A percentile compares a stretch with the other conserved stretches of the same genome.
Evolutionary conservation across 2,113 vertebrate species (phyloP).

Genomic region (Onychostruthus taczanowskii): DNA sequence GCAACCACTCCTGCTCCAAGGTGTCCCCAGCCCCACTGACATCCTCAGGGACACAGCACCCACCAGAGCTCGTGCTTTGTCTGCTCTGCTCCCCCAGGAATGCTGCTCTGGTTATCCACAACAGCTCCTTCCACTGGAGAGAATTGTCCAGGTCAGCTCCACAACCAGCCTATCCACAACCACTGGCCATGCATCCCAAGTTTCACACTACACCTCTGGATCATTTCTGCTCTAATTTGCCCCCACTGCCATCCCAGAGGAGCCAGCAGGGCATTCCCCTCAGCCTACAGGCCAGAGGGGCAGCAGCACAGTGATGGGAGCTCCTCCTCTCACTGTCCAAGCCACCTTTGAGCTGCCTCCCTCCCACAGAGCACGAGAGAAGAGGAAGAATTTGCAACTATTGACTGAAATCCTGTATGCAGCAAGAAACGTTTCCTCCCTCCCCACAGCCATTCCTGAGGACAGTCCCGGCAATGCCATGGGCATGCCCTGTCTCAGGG

Average conservation of each 20-base stretch:
- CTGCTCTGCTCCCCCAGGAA: fast-evolving
- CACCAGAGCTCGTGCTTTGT: fast-evolving
- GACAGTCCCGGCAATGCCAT: fast-evolving
- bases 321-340: fast-evolving
- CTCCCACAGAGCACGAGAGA: fast-evolving
- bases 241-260: neutral
- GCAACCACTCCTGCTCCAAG: fast-evolving
- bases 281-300: neutral
- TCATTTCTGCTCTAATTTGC: neutral
- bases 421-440: neutral
- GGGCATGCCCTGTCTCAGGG: fast-evolving
- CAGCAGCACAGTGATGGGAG: fast-evolving
- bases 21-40: fast-evolving
- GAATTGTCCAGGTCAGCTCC: fast-evolving
- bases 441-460: neutral
- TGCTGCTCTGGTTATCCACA: neutral
- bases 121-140: fast-evolving
- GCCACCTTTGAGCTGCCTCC: neutral
- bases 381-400: neutral
- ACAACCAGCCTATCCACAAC: fast-evolving
- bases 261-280: neutral
- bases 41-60: neutral
- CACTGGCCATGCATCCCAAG: fast-evolving
- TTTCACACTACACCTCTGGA: fast-evolving
- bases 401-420: fast-evolving